Percentiles rank a stretch among this genome's conserved stretches.
phyloP scores from a whole-genome alignment of 2,888 invertebrate species.

The Eupithecia inturbata region DNA sequence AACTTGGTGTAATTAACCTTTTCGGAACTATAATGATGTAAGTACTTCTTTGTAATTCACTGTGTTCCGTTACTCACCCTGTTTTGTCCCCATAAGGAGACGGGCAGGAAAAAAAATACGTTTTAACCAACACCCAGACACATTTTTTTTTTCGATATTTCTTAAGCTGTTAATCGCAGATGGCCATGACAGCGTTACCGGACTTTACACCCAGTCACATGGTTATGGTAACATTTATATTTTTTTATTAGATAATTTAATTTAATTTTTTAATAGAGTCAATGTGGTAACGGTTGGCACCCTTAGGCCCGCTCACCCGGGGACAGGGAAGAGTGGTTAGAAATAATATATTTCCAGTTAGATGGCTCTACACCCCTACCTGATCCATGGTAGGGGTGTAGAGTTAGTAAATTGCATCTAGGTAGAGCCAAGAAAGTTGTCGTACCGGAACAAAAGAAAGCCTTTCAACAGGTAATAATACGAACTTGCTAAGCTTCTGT shows the following conservation, averaged over 20 bases:
- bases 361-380: background rate
- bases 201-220: too few species aligned
- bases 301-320: background rate
- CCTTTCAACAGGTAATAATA: slow-evolving; percentile 37
- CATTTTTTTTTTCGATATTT: too few species aligned
- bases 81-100: too few species aligned
- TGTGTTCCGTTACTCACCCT: too few species aligned
- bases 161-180: too few species aligned
- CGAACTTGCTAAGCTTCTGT: slow-evolving; percentile 21
- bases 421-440: slow-evolving; percentile 15
- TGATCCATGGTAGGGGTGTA: background rate
- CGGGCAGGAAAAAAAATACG: background rate
- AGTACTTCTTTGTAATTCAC: too few species aligned
- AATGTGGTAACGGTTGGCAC: background rate
- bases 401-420: background rate
- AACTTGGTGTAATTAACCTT: too few species aligned
- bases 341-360: background rate
- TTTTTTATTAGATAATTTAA: too few species aligned
- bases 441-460: slow-evolving; percentile 36
- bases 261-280: too few species aligned
- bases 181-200: too few species aligned
- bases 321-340: background rate
- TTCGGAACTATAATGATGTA: too few species aligned
- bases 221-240: too few species aligned
- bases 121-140: background rate